Conservation (phyloP, 2,888 invertebrate species). For the Malthinus seriepunctatus region DNA sequence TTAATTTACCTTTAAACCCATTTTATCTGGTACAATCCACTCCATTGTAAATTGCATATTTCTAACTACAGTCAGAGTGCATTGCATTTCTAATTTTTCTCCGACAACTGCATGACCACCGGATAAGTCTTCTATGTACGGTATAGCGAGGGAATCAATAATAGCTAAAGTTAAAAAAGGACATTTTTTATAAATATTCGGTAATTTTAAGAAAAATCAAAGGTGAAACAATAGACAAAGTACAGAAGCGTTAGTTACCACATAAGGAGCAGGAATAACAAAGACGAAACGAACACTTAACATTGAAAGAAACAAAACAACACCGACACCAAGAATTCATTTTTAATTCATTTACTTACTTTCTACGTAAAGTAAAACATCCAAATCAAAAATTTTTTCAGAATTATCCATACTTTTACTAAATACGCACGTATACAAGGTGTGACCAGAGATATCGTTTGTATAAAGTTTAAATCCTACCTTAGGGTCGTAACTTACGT, state of each 20-base stretch:
- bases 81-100: slow-evolving; percentile 43
- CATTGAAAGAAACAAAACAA: slow-evolving; percentile 3
- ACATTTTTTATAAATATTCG: background rate
- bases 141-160: slow-evolving; percentile 33
- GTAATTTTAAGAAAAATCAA: background rate
- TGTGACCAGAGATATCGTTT: slow-evolving; percentile 43
- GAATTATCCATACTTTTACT: slow-evolving; percentile 26
- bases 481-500: slow-evolving; percentile 53
- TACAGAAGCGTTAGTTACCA: slow-evolving; percentile 30
- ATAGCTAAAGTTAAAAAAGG: slow-evolving; percentile 26
- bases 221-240: slow-evolving; percentile 10
- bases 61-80: slow-evolving; percentile 41
- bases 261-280: slow-evolving; percentile 28
- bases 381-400: slow-evolving; percentile 14
- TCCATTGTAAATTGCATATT: slow-evolving; percentile 38
- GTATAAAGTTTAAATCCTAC: slow-evolving; percentile 53
- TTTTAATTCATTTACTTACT: slow-evolving; percentile 42
- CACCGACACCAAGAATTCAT: slow-evolving; percentile 9
- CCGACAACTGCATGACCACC: slow-evolving; percentile 48
- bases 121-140: slow-evolving; percentile 29
- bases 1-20: slow-evolving; percentile 24
- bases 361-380: slow-evolving; percentile 25
- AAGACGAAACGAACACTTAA: slow-evolving; percentile 7
- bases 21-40: slow-evolving; percentile 45
- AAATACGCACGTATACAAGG: slow-evolving; percentile 44